Conservation (phyloP, 1,140 invertebrate genomes). For the Drosophila nigrodunni region DNA sequence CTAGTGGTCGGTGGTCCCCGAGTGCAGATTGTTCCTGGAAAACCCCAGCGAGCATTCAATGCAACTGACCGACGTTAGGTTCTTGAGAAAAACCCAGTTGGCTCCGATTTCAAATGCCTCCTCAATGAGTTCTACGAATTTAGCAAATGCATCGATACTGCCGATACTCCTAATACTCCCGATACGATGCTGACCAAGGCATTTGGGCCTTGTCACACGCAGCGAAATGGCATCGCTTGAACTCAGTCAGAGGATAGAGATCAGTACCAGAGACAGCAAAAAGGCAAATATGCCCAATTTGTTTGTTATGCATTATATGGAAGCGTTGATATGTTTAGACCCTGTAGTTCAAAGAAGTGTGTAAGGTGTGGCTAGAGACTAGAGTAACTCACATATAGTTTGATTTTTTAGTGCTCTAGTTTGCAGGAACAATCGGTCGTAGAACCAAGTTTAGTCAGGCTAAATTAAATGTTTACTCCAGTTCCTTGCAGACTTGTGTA, state of each 20-base stretch:
- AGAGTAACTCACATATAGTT: too few species aligned
- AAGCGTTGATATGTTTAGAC: slow-evolving; percentile 18
- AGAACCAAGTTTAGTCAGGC: too few species aligned
- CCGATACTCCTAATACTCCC: slow-evolving; percentile 6
- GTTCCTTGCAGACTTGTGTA: too few species aligned
- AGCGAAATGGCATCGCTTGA: slow-evolving; percentile 26
- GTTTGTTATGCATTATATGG: slow-evolving; percentile 43
- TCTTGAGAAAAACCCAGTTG: slow-evolving; percentile 32
- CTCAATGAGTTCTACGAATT: slow-evolving; percentile 56
- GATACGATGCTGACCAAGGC: slow-evolving; percentile 25
- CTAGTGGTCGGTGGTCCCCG: slow-evolving; percentile 29
- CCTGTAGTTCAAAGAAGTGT: too few species aligned
- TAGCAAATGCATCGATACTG: slow-evolving; percentile 44
- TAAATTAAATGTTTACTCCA: too few species aligned
- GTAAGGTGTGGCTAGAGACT: too few species aligned
- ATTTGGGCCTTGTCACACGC: slow-evolving; percentile 34
- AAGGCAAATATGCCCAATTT: slow-evolving; percentile 40
- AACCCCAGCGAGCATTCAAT: slow-evolving; percentile 12
- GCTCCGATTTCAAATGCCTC: slow-evolving; percentile 49
- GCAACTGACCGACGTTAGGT: slow-evolving; percentile 27
- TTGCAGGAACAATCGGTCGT: too few species aligned
- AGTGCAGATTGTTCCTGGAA: slow-evolving; percentile 32
- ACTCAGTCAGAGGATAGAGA: slow-evolving; percentile 2
- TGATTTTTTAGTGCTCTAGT: too few species aligned
- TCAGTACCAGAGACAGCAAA: background rate